A percentile compares a stretch with the other conserved stretches of the same genome.
phyloP scores from a whole-genome alignment of 2,888 invertebrate species.

The Aquatica leii region DNA sequence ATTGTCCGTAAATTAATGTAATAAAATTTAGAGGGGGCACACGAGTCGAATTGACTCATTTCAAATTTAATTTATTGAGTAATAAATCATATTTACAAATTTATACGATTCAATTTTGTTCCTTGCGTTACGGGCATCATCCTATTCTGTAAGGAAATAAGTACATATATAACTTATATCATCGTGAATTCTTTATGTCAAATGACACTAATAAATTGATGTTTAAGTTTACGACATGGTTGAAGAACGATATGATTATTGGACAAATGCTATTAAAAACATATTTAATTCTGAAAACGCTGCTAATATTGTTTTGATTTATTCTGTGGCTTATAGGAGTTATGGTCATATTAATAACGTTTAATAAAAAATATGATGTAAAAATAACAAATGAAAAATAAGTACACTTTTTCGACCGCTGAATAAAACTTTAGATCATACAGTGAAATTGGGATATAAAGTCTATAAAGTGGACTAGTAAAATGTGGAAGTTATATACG shows the following conservation, averaged over 20 bases:
- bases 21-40: conserved; percentile 19
- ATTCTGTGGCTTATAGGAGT: too few species aligned
- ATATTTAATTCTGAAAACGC: too few species aligned
- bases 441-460: too few species aligned
- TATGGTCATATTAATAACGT: too few species aligned
- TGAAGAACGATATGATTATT: conserved; percentile 4
- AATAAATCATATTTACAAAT: conserved; percentile 39
- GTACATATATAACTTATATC: neutral
- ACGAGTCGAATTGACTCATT: conserved; percentile 13
- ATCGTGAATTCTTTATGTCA: neutral
- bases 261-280: too few species aligned
- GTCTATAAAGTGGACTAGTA: too few species aligned
- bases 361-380: too few species aligned
- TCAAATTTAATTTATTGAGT: conserved; percentile 35
- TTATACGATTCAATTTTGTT: conserved; percentile 27
- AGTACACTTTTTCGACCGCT: too few species aligned
- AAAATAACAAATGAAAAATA: too few species aligned
- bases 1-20: conserved; percentile 33
- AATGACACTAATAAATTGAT: neutral
- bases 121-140: conserved; percentile 14
- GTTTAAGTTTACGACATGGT: neutral
- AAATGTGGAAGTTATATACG: too few species aligned
- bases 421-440: too few species aligned
- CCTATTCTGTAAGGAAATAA: neutral
- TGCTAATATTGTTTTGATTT: too few species aligned